Percentiles rank a stretch among this genome's conserved stretches.
phyloP scores from a whole-genome alignment of 2,797 vertebrate genomes.

The Spondyliosoma cantharus region DNA sequence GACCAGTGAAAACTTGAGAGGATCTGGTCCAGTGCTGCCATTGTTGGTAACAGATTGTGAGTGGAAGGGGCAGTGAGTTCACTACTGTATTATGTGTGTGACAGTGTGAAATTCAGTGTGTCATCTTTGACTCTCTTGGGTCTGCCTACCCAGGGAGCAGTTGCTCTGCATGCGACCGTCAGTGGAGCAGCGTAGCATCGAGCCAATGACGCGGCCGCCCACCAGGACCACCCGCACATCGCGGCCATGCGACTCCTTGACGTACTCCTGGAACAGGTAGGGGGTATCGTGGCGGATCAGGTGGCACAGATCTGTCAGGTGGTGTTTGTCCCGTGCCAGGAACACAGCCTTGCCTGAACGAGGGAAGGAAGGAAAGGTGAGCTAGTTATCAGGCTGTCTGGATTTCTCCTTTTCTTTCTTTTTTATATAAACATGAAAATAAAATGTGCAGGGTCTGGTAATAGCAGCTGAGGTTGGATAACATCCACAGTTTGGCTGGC shows the following conservation, averaged over 20 bases:
- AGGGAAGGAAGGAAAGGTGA: conserved; percentile 22
- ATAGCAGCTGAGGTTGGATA: conserved; percentile 14
- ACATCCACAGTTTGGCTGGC: conserved; percentile 50
- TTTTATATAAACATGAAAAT: neutral
- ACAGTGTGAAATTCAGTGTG: neutral
- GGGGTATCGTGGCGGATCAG: conserved; percentile 92
- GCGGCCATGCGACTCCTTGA: conserved; percentile 92
- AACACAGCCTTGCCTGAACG: conserved; percentile 92
- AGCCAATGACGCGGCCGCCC: conserved; percentile 90
- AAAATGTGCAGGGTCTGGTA: conserved; percentile 3
- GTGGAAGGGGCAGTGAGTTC: neutral
- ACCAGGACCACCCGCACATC: conserved; percentile 93
- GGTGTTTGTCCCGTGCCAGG: conserved; percentile 92
- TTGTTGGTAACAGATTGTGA: neutral
- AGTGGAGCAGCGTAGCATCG: conserved; percentile 93
- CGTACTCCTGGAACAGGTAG: conserved; percentile 94
- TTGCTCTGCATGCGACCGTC: conserved; percentile 97
- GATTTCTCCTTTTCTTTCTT: neutral
- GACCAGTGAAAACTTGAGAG: neutral
- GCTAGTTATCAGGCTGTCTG: neutral
- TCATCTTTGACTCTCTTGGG: neutral
- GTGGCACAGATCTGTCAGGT: conserved; percentile 92
- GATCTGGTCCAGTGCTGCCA: neutral
- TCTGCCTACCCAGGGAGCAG: conserved; percentile 89
- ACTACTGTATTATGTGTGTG: neutral